These are phyloP conservation scores for Cetoscarus ocellatus DNA, from an alignment of 2,797 vertebrate genomes.

Conservation along the genomic window DNA sequence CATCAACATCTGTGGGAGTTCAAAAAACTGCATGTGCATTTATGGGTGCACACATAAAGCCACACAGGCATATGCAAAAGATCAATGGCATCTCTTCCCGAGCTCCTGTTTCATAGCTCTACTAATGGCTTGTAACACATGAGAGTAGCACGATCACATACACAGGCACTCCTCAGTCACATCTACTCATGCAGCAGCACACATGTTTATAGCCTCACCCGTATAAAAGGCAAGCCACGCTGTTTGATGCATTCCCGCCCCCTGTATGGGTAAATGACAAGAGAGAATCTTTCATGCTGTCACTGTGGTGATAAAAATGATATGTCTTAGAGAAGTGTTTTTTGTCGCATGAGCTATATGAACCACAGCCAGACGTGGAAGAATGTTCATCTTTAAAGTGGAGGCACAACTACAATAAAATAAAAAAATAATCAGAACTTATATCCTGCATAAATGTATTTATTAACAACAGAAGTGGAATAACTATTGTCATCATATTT, in stretches of 20 bases:
- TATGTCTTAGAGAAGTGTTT: slow-evolving; percentile 16
- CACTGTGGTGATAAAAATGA: slow-evolving; percentile 20
- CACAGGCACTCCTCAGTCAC: slow-evolving; percentile 35
- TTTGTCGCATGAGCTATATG: slow-evolving; percentile 10
- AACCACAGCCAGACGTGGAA: neutral
- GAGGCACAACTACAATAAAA: neutral
- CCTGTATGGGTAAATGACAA: slow-evolving; percentile 34
- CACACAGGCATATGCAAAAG: slow-evolving; percentile 5
- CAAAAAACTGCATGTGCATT: slow-evolving; percentile 13
- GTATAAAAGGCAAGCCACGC: slow-evolving; percentile 19
- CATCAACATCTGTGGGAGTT: slow-evolving; percentile 1
- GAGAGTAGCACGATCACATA: slow-evolving; percentile 39
- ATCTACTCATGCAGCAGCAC: slow-evolving; percentile 31
- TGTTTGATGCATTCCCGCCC: slow-evolving; percentile 12
- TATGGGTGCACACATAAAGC: slow-evolving; percentile 28
- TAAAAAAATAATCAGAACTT: neutral
- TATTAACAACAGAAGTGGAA: no score
- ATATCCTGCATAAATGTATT: neutral
- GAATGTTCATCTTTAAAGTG: neutral
- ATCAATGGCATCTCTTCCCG: slow-evolving; percentile 39
- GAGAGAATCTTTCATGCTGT: slow-evolving; percentile 43
- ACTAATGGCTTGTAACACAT: slow-evolving; percentile 58
- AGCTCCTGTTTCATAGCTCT: slow-evolving; percentile 22
- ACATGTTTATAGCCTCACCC: slow-evolving; percentile 32
- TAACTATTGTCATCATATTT: neutral